Percentiles rank a stretch among this genome's conserved stretches.
phyloP scores from a whole-genome alignment of 2,888 invertebrate genomes.

The Synergus umbraculus region DNA sequence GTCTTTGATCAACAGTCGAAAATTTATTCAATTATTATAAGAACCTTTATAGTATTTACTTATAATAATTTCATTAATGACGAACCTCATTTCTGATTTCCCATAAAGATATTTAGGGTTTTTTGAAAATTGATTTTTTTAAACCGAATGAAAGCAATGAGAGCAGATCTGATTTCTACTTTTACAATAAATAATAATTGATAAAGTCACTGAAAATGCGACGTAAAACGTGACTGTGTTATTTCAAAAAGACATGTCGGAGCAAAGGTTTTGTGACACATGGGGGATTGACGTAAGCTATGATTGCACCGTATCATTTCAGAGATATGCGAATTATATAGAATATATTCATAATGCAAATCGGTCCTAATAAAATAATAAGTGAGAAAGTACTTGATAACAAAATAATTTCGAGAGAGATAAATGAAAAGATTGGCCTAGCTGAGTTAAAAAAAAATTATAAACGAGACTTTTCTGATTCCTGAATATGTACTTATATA shows the following conservation, averaged over 20 bases:
- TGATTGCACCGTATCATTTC: slow-evolving; percentile 4
- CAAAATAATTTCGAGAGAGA: neutral
- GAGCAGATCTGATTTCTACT: neutral
- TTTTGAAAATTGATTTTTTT: neutral
- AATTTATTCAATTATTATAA: neutral
- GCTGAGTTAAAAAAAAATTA: neutral
- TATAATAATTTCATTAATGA: too few species aligned
- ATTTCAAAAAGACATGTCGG: slow-evolving; percentile 19
- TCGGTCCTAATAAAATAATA: neutral
- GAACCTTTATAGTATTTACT: too few species aligned
- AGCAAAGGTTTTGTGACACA: slow-evolving; percentile 16
- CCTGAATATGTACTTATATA: neutral
- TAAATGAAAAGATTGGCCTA: neutral
- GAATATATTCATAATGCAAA: neutral
- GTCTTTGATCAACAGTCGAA: neutral
- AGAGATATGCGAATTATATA: neutral
- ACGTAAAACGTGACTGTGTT: slow-evolving; percentile 18
- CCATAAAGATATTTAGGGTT: too few species aligned
- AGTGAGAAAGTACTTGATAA: neutral
- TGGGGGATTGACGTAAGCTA: slow-evolving; percentile 15
- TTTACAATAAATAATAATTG: slow-evolving; percentile 3
- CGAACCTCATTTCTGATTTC: too few species aligned
- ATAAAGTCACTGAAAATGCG: slow-evolving; percentile 4
- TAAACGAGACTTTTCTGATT: neutral
- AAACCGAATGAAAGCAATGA: neutral